Evolutionary conservation across 30 jellyfish, hydroid and myxozoan species (phyloP), one percentile per base, ranked within the genome.

Genomic region (Pseudorhiza aurosa): DNA sequence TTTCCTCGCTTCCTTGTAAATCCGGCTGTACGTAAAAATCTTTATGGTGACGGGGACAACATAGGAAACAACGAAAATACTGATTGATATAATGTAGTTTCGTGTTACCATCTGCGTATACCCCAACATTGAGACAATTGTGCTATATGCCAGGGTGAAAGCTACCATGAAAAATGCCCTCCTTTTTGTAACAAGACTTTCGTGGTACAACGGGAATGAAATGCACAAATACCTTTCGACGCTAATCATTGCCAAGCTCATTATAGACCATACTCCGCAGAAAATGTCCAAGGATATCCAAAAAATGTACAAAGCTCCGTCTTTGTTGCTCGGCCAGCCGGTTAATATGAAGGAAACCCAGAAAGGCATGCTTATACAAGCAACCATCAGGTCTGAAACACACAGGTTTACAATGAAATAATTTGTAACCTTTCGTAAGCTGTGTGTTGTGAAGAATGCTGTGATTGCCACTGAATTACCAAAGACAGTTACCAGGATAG

Each of bases 211-310:
- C 11, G 96, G 85, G 64, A 72, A 71, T 12, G 31, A 80, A 36
- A 92, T 81, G 59, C 91, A 85, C 6, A 79, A 19, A 81, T 77
- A 92, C 31, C 97, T 55, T 77, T 92, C 98, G 51, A 92, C 58
- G 93, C 98, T 86, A 77, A 92, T 85, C 96, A 92, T 74, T 8
- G 98, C 94, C 27, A 92, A 64, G 65, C 96, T 85, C 94, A 80
- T 86, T 21, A 92, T 92, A 0, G 98, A 92, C 92, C 87, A 79
- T 0, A 95, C 68, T 50, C 98, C 87, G 59, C 96, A 85, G 81
- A 92, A 80, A 4, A 85, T 86, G 58, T 92, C 98, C 33, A 92
- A 32, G 49, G 87, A 60, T 12, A 65, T 33, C 85, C 88, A 81
- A 27, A 85, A 68, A 5, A 73, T 37, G 68, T 85, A 85, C 2